Evolutionary conservation across 2,888 invertebrate genomes (phyloP).

Genomic region (Geophilus truncorum): DNA sequence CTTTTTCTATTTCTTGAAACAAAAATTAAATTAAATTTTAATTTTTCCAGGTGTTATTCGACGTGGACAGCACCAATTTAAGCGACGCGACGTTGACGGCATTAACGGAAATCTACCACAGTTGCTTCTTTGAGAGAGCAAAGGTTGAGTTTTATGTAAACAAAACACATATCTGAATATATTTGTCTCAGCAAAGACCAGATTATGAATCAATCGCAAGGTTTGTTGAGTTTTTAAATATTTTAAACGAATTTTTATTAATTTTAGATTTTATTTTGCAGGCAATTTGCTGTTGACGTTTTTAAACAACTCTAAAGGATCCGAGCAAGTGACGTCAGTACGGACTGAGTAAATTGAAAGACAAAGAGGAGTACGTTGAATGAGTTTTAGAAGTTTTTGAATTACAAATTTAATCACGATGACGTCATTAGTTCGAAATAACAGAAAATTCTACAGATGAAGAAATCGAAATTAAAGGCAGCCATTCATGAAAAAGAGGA

Average conservation of each 20-base stretch:
- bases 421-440: not conserved
- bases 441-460: not conserved
- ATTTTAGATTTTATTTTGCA: not conserved
- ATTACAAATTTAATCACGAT: not conserved
- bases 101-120: no score
- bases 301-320: slow-evolving; percentile 43
- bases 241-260: not conserved
- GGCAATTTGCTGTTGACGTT: slow-evolving; percentile 46
- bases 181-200: slow-evolving; percentile 47
- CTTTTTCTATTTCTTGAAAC: no score
- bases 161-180: slow-evolving; percentile 45
- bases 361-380: slow-evolving; percentile 42
- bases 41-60: no score
- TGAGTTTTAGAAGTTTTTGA: not conserved
- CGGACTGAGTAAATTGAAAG: slow-evolving; percentile 44
- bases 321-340: slow-evolving; percentile 45
- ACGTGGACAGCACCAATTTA: no score
- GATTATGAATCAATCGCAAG: slow-evolving; percentile 43
- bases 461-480: not conserved
- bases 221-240: not conserved
- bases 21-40: no score
- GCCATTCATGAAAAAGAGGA: not conserved
- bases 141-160: slow-evolving; percentile 41
- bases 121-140: slow-evolving; percentile 48
- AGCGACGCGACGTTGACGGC: no score